Conservation (phyloP, 1,140 invertebrate species). For the Caenorhabditis inopinata region DNA sequence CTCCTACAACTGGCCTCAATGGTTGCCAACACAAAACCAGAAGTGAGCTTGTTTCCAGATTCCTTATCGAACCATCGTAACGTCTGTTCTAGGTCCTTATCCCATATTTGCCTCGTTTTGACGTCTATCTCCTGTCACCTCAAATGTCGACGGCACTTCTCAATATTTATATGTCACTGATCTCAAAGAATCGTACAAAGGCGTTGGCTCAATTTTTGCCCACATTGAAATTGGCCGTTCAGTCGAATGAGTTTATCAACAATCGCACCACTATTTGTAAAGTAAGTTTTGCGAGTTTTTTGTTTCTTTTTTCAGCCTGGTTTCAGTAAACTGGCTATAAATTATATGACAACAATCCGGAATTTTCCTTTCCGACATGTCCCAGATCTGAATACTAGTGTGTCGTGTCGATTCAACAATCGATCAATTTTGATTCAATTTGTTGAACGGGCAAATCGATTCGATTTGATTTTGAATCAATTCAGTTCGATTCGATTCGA, state of each 20-base stretch:
- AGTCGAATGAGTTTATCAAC: not conserved
- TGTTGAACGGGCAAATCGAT: too few species aligned
- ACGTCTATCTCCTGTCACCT: slow-evolving; percentile 73
- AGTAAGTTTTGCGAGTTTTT: not conserved
- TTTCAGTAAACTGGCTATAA: too few species aligned
- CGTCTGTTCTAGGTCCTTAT: slow-evolving; percentile 75
- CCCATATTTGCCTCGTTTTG: slow-evolving; percentile 76
- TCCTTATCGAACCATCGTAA: too few species aligned
- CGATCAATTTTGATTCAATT: too few species aligned
- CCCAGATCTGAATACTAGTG: too few species aligned
- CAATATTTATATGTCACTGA: slow-evolving; percentile 78
- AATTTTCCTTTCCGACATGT: too few species aligned
- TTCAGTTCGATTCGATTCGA: too few species aligned
- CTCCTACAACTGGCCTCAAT: slow-evolving; percentile 78
- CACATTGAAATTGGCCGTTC: not conserved
- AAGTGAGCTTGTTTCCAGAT: too few species aligned
- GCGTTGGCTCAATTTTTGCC: not conserved
- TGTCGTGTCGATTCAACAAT: too few species aligned
- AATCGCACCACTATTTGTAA: slow-evolving; percentile 21
- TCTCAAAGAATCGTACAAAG: slow-evolving; percentile 67
- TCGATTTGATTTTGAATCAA: too few species aligned
- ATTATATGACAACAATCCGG: too few species aligned
- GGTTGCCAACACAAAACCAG: slow-evolving; percentile 78
- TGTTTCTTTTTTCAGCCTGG: too few species aligned
- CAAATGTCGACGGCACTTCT: slow-evolving; percentile 72